Evolutionary conservation across 1,140 invertebrate genomes (phyloP).

Genomic region (Pteromalus puparum): DNA sequence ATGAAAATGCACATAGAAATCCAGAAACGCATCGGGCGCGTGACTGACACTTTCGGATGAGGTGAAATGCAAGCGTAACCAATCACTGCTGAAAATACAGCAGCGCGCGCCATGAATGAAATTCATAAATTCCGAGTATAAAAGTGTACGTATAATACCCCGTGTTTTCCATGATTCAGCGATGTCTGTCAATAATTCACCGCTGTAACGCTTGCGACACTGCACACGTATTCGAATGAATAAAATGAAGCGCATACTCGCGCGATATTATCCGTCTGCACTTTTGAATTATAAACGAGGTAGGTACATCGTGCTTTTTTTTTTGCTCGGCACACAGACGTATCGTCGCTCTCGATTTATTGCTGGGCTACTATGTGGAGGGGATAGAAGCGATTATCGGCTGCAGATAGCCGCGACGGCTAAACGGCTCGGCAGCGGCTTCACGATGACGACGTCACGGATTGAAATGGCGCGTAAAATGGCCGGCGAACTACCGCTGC

Average conservation of each 20-base stretch:
- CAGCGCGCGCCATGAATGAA: constrained; percentile 8
- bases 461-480: constrained; percentile 70
- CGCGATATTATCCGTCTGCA: too few relatives aligned
- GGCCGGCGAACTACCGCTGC: constrained; percentile 58
- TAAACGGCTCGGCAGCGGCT: constrained; percentile 2
- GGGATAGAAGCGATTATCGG: constrained; percentile 32
- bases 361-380: background rate
- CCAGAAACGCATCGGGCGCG: background rate
- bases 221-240: background rate
- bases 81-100: background rate
- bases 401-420: constrained; percentile 17
- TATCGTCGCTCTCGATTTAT: background rate
- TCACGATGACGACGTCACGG: constrained; percentile 61
- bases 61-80: constrained; percentile 32
- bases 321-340: too few relatives aligned
- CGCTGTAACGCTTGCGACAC: background rate
- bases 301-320: too few relatives aligned
- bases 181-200: constrained; percentile 10
- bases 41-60: constrained; percentile 24
- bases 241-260: background rate
- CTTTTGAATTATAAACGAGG: too few relatives aligned
- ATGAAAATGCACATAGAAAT: constrained; percentile 35
- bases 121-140: constrained; percentile 23
- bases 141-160: background rate
- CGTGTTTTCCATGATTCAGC: background rate